phyloP scores from a whole-genome alignment of 2,888 invertebrate species.

The Amblyjoppa proteus region DNA sequence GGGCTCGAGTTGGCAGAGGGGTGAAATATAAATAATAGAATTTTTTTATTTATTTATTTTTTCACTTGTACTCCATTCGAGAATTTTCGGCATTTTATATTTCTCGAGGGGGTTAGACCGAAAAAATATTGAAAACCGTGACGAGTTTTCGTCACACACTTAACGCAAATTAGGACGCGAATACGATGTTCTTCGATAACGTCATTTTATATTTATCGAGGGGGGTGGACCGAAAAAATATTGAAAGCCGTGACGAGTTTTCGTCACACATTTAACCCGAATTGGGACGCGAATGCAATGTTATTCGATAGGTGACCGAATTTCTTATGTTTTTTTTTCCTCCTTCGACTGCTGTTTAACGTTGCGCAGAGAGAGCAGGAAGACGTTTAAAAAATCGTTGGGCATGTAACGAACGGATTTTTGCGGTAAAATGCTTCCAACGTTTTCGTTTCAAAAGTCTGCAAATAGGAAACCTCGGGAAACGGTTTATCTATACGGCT shows the following conservation, averaged over 20 bases:
- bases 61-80: not conserved
- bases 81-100: not conserved
- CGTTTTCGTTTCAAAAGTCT: not conserved
- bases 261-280: not conserved
- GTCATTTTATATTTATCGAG: not conserved
- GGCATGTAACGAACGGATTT: not conserved
- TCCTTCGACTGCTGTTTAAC: not conserved
- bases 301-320: not conserved
- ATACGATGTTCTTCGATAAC: not conserved
- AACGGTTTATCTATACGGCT: not conserved
- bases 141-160: not conserved
- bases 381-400: not conserved
- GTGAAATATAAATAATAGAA: conserved; percentile 30
- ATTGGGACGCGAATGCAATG: not conserved
- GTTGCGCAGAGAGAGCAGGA: not conserved
- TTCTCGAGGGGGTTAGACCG: too few relatives aligned
- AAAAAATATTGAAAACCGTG: not conserved
- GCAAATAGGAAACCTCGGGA: not conserved
- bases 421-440: not conserved
- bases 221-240: not conserved
- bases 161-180: not conserved
- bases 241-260: not conserved
- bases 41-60: conserved; percentile 1
- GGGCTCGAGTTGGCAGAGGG: not conserved
- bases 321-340: not conserved